Percentiles rank a stretch among this genome's conserved stretches.
Evolutionary conservation across 2,888 invertebrate species (phyloP).

Genomic region (Syrphus vitripennis): DNA sequence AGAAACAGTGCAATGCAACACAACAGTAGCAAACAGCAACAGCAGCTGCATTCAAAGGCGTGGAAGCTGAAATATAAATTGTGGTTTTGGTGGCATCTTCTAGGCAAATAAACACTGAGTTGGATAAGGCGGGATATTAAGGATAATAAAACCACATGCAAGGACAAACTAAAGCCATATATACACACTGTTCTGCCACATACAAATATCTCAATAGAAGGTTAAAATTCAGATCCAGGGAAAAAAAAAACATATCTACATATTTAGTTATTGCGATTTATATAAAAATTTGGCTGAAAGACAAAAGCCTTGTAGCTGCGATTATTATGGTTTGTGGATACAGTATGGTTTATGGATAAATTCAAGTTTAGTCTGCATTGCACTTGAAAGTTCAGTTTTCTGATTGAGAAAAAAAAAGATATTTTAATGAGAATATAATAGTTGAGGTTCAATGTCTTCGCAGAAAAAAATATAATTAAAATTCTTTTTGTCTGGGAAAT

Average conservation of each 20-base stretch:
- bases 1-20: neutral
- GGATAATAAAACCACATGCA: constrained; percentile 11
- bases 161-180: neutral
- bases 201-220: neutral
- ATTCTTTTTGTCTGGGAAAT: constrained; percentile 22
- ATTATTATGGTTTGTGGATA: too few species aligned
- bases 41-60: neutral
- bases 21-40: neutral
- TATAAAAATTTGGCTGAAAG: constrained; percentile 22
- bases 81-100: neutral
- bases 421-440: constrained; percentile 30
- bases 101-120: constrained; percentile 8
- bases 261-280: constrained; percentile 5
- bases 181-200: neutral
- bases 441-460: constrained; percentile 22
- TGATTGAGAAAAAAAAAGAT: constrained; percentile 10
- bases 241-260: neutral
- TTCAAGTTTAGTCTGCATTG: constrained; percentile 19
- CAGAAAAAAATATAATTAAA: neutral
- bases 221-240: neutral
- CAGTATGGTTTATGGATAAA: neutral
- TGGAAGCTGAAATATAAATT: constrained; percentile 6
- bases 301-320: neutral
- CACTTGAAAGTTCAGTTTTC: constrained; percentile 43
- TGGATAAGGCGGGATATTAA: neutral